Evolutionary conservation across 1,140 invertebrate species (phyloP).

Genomic region (Diorhabda sublineata): DNA sequence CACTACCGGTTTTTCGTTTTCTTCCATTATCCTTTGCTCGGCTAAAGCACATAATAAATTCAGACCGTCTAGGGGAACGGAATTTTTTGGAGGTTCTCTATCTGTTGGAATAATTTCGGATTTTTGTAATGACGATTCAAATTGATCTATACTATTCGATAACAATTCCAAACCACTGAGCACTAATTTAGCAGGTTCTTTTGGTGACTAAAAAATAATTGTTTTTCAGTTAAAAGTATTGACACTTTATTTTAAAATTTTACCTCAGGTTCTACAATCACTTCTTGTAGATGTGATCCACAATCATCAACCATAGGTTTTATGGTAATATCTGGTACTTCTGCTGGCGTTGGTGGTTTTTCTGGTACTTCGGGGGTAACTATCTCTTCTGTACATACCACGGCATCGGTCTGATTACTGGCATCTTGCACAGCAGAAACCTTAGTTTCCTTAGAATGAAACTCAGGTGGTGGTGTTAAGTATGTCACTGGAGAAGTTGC

Average conservation of each 20-base stretch:
- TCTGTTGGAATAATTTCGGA: slow-evolving; percentile 30
- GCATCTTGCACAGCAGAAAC: slow-evolving; percentile 64
- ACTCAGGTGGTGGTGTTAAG: slow-evolving; percentile 58
- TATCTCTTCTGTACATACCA: slow-evolving; percentile 53
- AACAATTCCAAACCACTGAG: slow-evolving; percentile 75
- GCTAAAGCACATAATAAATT: slow-evolving; percentile 79
- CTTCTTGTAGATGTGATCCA: slow-evolving; percentile 5
- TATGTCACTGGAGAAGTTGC: slow-evolving; percentile 56
- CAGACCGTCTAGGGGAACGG: slow-evolving; percentile 60
- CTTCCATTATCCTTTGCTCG: slow-evolving; percentile 77
- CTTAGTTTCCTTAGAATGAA: slow-evolving; percentile 41
- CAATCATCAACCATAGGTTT: not conserved
- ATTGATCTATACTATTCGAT: slow-evolving; percentile 75
- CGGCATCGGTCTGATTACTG: slow-evolving; percentile 73
- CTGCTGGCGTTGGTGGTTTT: slow-evolving; percentile 18
- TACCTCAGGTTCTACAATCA: slow-evolving; percentile 17
- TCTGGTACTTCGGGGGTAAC: slow-evolving; percentile 17
- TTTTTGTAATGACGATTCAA: slow-evolving; percentile 51
- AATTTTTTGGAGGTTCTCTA: slow-evolving; percentile 37
- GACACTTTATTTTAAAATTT: not conserved
- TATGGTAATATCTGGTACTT: not conserved
- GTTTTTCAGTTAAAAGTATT: not conserved
- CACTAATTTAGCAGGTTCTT: slow-evolving; percentile 48
- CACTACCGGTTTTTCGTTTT: slow-evolving; percentile 51
- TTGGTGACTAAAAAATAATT: not conserved